Base-by-base conservation (phyloP, 2,113 vertebrate species). In the Silurus glanis region DNA sequence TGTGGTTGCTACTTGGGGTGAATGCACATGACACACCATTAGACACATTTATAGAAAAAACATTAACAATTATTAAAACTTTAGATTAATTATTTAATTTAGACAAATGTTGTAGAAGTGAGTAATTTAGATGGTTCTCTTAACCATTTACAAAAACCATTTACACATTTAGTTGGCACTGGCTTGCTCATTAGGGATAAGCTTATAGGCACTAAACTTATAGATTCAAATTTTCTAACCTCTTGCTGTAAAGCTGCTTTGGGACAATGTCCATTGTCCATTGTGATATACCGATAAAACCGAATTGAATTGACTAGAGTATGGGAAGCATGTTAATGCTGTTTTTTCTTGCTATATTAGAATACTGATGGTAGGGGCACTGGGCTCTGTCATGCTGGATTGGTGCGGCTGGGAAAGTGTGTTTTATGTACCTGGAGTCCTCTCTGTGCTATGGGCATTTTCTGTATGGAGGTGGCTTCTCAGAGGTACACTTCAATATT, bases 1-100 rank as follows among this genome's bases (percentile, higher is more conserved):
- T 95, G 96, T 0, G 97, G 97, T 8, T 93, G 92, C 0, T 95
- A 97, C 92, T 91, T 97, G 0, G 97, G 97, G 97, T 98, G 89
- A 89, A 95, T 14, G 12, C 58, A 25, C 47, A 37, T 47, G 9
- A 82, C 64, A 23, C 17, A 82, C 37, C n/a, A 53, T 47, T 21
- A 72, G 14, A 72, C 37, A 72, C 37, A 72, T 21, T 14, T 5
- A n/a, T 9, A n/a, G 59, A 13, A 25, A 6, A 5, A 51, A 49
- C n/a, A 3, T 53, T 53, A n/a, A 23, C 51, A 72, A 72, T 71
- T 8, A 71, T 2, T 17, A 45, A 45, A 5, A 37, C 16, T 71
- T 71, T 25, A 28, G 16, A 9, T 71, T 45, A 0, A 10, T 23
- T 49, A 9, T 12, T 51, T 51, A 72, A 17, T 51, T 6, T 9